Evolutionary conservation across 2,888 invertebrate species (phyloP), one percentile per base, ranked within the genome.

Genomic region (Protodeltote pygarga): DNA sequence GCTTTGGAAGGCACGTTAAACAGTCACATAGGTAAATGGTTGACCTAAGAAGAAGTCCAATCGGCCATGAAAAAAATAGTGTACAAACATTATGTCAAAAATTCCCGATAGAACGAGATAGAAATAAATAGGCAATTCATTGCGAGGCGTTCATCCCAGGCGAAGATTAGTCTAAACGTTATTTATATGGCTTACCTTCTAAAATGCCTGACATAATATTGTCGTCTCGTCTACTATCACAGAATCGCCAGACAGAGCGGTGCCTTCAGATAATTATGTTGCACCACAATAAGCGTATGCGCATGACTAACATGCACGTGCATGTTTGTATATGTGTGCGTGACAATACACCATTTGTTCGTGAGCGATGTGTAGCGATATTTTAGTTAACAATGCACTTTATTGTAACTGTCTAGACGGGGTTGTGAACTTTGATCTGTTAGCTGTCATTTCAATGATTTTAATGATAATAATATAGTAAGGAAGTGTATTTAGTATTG

Each of bases 341-440:
- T n/a, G 8, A 47, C 38, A 13, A 8, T 20, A 20, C 20, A 44
- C 6, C 11, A 31, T n/a, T n/a, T 16, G 16, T 4, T 14, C 11
- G 31, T 24, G 14, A 17, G 23, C 19, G 10, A 27, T 34, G 33
- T 20, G 27, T 15, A 31, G 31, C 25, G 11, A 6, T 27, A 38
- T 42, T 34, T 47, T 23, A 8, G 37, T 16, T 40, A 38, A 40
- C 27, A 45, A 45, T 29, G 19, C 35, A n/a, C 11, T 35, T 29
- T 27, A 20, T 8, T 16, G 23, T 9, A 45, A 13, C 25, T 14
- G 34, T 44, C 25, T 44, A 32, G 44, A 42, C 21, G 10, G 5
- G 5, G 2, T 15, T 40, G 31, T 32, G 29, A 31, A 8, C 0
- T 11, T 6, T 23, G 9, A 14, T 19, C 19, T 16, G 6, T 28